Evolutionary conservation across 2,113 vertebrate genomes (phyloP).

Genomic region (Tragelaphus scriptus): DNA sequence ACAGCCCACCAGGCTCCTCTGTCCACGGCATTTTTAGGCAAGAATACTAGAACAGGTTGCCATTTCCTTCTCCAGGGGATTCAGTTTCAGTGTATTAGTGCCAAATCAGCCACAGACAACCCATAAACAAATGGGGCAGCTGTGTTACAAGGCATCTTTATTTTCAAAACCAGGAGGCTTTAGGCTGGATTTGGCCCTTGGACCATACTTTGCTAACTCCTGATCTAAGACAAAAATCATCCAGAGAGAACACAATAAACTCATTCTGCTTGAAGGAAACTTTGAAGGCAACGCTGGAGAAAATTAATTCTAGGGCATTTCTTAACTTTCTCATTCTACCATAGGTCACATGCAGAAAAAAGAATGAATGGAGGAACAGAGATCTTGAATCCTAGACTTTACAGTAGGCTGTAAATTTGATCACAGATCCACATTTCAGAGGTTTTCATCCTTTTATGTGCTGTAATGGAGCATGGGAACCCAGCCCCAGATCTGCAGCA

Average conservation of each 20-base stretch:
- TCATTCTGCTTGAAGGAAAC: not conserved
- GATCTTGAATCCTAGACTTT: not conserved
- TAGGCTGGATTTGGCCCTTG: not conserved
- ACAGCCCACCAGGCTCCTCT: not conserved
- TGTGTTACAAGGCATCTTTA: not conserved
- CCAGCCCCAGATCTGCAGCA: no score
- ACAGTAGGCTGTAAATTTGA: not conserved
- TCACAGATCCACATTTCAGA: not conserved
- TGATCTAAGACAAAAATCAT: not conserved
- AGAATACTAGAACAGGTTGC: not conserved
- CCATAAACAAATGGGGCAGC: not conserved
- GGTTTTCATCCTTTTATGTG: not conserved
- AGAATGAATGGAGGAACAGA: not conserved
- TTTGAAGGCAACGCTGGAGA: not conserved
- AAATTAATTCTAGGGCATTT: not conserved
- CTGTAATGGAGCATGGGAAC: fast-evolving
- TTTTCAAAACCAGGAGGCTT: not conserved
- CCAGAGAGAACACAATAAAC: not conserved
- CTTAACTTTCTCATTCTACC: not conserved
- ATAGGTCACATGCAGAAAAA: not conserved
- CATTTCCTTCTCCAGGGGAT: not conserved
- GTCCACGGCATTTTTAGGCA: not conserved
- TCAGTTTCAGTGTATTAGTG: not conserved
- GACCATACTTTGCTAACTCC: not conserved
- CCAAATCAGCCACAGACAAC: not conserved